Evolutionary conservation across 1,140 invertebrate species (phyloP), one percentile per base, ranked within the genome.

Genomic region (Lucilia cuprina): DNA sequence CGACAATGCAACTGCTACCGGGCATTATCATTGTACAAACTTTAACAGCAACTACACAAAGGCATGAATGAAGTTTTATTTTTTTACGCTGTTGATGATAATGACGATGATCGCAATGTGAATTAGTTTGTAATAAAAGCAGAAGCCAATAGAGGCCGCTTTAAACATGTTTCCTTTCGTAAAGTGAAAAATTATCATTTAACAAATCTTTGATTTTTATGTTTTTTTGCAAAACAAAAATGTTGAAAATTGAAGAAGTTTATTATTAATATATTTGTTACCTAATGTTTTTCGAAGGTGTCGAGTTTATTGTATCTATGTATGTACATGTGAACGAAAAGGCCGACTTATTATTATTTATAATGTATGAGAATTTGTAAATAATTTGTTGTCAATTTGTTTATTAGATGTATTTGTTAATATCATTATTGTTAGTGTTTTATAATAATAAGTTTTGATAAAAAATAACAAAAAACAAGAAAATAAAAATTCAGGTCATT

Each of bases 1-100:
- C 89, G 89, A 90, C 89, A 89, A 89, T 84, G 88, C 89, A 90
- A 90, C 88, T 88, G 89, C 89, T 90, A 90, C 89, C 88, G 89
- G 89, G 89, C 89, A 90, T 83, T 83, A 17, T 80, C 41, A 50
- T 35, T 83, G 83, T 3, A 34, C 2, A 21, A 19, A 70, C 17
- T 70, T 21, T 25, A 60, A 17, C 55, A 60, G 21, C 65, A 21
- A 21, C n/a, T 21, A n/a, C n/a, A 70, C 17, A 65, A 65, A 65
- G 60, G 21, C 65, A 70, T 65, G 60, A 65, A 65, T n/a, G 60
- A 65, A 17, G 60, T 19, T 65, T 17, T n/a, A n/a, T n/a, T 30
- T 30, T 30, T 30, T 30, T 2, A 60, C 2, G 55, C 55, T 60
- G 55, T n/a, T 7, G 55, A 60, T 60, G 55, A 60, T 60, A 5